These are phyloP conservation scores for Nothobranchius furzeri DNA, from an alignment of 2,113 vertebrate species.

Conservation along the genomic window DNA sequence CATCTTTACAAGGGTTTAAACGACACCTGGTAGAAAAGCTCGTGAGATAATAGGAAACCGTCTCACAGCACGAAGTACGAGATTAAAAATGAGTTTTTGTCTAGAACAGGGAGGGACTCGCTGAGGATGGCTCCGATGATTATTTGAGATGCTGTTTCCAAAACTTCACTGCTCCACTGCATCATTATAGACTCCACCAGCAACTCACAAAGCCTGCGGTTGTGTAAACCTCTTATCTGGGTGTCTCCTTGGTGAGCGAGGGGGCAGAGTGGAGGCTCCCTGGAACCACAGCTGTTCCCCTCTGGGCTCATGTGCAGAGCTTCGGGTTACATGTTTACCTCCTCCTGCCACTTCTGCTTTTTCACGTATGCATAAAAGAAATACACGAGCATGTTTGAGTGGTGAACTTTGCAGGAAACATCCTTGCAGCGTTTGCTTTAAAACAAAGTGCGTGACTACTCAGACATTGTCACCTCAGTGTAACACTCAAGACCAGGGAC, in stretches of 20 bases:
- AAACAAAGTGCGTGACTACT: background rate
- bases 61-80: constrained; percentile 10
- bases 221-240: constrained; percentile 63
- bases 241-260: constrained; percentile 55
- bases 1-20: constrained; percentile 34
- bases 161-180: constrained; percentile 14
- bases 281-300: constrained; percentile 75
- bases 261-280: constrained; percentile 73
- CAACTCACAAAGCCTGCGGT: background rate
- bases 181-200: constrained; percentile 29
- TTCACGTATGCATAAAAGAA: constrained; percentile 21
- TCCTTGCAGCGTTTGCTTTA: background rate
- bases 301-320: constrained; percentile 58
- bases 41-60: constrained; percentile 45
- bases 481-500: constrained; percentile 42
- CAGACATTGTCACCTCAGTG: constrained; percentile 42
- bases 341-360: constrained; percentile 73
- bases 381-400: constrained; percentile 14
- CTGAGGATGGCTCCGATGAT: constrained; percentile 30
- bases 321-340: constrained; percentile 77
- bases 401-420: constrained; percentile 15
- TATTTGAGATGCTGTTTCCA: constrained; percentile 39
- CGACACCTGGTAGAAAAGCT: constrained; percentile 50
- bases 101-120: background rate
- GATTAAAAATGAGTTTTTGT: background rate